Evolutionary conservation across 2,113 vertebrate genomes (phyloP).

Genomic region (Bos taurus): ARS-UCD2.0 NC_037343.1:44158001-44158500

Average conservation of each 20-base stretch:
- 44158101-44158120: background rate
- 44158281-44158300: background rate
- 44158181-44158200: background rate
- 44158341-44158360: accelerated
- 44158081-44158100: background rate
- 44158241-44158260: background rate
- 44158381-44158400: background rate
- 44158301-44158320: background rate
- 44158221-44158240: background rate
- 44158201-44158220: accelerated
- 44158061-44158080: background rate
- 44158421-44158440: background rate
- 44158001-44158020: background rate
- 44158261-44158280: accelerated
- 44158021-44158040: background rate
- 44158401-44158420: background rate
- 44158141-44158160: background rate
- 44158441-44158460: background rate
- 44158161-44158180: background rate
- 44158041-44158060: background rate
- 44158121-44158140: background rate
- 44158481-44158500: background rate
- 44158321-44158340: background rate
- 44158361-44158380: too few species aligned
- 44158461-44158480: accelerated